Evolutionary conservation across 2,113 vertebrate species (phyloP).

Genomic region (Thamnaconus septentrionalis): DNA sequence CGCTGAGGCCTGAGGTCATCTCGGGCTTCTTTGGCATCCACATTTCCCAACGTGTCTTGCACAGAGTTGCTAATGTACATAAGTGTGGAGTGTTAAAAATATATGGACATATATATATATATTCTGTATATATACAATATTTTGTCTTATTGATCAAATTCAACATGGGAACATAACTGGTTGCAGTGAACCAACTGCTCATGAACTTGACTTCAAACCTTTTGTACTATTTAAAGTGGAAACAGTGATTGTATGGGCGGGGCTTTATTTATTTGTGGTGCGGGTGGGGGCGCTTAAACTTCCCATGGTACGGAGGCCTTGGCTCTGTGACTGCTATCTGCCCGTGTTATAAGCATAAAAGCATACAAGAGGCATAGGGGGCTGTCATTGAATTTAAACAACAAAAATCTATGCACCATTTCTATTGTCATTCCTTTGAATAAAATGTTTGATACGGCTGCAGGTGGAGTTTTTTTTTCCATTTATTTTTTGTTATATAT

Average conservation of each 20-base stretch:
- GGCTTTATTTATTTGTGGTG: conserved; percentile 66
- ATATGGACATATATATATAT: no score
- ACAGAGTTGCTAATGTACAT: no score
- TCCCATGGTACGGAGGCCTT: conserved; percentile 38
- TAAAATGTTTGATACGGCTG: no score
- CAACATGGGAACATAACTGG: not conserved
- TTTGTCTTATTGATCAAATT: not conserved
- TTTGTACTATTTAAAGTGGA: conserved; percentile 50
- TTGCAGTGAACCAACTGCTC: not conserved
- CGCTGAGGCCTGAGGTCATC: conserved; percentile 11
- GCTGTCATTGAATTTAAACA: no score
- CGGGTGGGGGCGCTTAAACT: conserved; percentile 10
- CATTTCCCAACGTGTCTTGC: not conserved
- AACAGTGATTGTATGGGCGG: conserved; percentile 22
- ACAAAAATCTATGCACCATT: no score
- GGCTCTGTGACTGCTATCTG: conserved; percentile 36
- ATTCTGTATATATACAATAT: no score
- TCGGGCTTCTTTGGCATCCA: conserved; percentile 11
- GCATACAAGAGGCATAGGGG: conserved; percentile 33
- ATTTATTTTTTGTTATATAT: not conserved
- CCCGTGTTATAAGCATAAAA: conserved; percentile 38
- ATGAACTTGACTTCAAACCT: conserved; percentile 1
- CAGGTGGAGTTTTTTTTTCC: no score
- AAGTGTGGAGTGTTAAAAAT: no score
- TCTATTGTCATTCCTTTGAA: no score